Evolutionary conservation across 1,140 invertebrate species (phyloP).

Genomic region (Drosophila parabipectinata): DNA sequence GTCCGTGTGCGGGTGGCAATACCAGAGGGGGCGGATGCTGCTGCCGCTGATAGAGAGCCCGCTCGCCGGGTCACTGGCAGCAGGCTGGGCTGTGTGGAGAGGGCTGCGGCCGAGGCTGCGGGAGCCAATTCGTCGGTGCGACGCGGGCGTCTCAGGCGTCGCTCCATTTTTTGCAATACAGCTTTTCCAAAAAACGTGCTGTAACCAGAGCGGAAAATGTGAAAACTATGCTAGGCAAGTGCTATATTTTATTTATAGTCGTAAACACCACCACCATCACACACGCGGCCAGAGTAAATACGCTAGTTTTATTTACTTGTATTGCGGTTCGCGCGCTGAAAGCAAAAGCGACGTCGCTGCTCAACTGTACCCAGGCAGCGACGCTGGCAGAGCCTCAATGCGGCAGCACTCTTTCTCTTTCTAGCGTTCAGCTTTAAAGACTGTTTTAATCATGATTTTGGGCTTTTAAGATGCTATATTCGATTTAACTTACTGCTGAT

Average conservation of each 20-base stretch:
- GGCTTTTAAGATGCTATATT: background rate
- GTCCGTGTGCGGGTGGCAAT: slow-evolving; percentile 58
- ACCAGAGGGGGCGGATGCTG: background rate
- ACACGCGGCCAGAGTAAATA: slow-evolving; percentile 7
- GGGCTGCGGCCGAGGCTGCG: background rate
- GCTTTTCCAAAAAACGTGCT: slow-evolving; percentile 28
- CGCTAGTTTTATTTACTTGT: slow-evolving; percentile 5
- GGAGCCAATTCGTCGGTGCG: slow-evolving; percentile 49
- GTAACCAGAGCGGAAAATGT: slow-evolving; percentile 29
- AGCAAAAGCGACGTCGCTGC: slow-evolving; percentile 44
- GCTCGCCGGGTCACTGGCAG: slow-evolving; percentile 39
- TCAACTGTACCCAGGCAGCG: slow-evolving; percentile 43
- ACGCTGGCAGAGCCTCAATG: slow-evolving; percentile 35
- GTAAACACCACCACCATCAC: slow-evolving; percentile 25
- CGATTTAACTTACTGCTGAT: slow-evolving; percentile 18
- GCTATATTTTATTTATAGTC: slow-evolving; percentile 73
- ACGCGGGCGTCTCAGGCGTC: slow-evolving; percentile 65
- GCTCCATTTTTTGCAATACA: slow-evolving; percentile 56
- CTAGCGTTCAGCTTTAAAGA: background rate
- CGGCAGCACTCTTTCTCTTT: background rate
- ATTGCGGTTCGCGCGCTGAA: slow-evolving; percentile 58
- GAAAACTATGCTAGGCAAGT: slow-evolving; percentile 24
- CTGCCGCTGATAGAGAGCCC: slow-evolving; percentile 9
- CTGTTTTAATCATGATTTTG: background rate
- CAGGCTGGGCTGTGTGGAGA: slow-evolving; percentile 33